Conservation (phyloP, 2,797 vertebrate genomes). For the Oceanodroma leucorhoa region DNA sequence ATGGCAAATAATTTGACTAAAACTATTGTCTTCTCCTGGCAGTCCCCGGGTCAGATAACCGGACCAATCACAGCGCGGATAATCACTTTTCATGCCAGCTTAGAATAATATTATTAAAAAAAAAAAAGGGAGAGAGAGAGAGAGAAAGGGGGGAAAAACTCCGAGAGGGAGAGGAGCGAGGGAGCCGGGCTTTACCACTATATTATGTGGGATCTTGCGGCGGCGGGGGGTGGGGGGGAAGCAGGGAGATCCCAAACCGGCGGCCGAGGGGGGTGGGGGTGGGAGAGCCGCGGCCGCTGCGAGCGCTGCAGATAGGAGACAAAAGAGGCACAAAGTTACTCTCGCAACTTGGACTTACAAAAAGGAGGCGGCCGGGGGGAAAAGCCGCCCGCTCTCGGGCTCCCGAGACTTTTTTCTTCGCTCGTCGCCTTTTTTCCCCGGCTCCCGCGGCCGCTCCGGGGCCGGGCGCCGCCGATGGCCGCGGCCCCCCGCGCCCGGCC, state of each 20-base stretch:
- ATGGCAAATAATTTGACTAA: slow-evolving; percentile 99
- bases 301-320: slow-evolving; percentile 32
- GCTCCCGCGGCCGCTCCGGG: background rate
- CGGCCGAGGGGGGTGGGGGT: slow-evolving; percentile 27
- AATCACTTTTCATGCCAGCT: slow-evolving; percentile 95
- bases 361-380: background rate
- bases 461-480: background rate
- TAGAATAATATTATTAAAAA: slow-evolving; percentile 99
- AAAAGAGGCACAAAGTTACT: slow-evolving; percentile 45
- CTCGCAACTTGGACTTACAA: slow-evolving; percentile 52
- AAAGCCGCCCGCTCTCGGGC: background rate
- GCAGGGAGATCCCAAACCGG: slow-evolving; percentile 21
- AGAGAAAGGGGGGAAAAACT: slow-evolving; percentile 71
- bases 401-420: background rate
- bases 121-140: slow-evolving; percentile 71
- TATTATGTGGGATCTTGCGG: slow-evolving; percentile 79
- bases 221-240: slow-evolving; percentile 6
- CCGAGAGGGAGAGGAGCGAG: slow-evolving; percentile 75
- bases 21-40: slow-evolving; percentile 98
- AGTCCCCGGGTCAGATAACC: slow-evolving; percentile 97
- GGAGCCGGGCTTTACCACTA: slow-evolving; percentile 79
- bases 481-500: background rate
- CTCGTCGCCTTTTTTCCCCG: background rate
- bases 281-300: slow-evolving; percentile 31
- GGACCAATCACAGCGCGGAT: slow-evolving; percentile 97